Conservation (phyloP, 2,113 vertebrate species). For the Dinomys branickii region DNA sequence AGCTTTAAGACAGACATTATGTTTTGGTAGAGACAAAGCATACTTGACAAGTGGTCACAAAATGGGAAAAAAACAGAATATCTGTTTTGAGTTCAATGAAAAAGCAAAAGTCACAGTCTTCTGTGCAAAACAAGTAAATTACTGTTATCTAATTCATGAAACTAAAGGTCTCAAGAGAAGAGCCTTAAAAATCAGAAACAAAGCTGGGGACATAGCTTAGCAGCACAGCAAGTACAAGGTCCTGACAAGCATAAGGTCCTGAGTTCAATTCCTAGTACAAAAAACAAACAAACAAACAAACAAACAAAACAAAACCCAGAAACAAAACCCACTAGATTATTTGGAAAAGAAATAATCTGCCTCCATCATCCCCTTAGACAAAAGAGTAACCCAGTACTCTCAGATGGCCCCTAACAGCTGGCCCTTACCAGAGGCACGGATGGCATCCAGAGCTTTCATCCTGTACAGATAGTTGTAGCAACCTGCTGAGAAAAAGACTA, state of each 20-base stretch:
- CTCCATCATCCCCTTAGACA: not conserved
- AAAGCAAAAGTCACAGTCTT: not conserved
- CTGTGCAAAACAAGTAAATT: conserved; percentile 32
- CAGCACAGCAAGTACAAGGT: too few species aligned
- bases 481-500: conserved; percentile 82
- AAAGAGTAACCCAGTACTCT: conserved; percentile 11
- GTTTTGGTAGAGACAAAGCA: not conserved
- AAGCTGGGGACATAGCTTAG: too few species aligned
- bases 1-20: conserved; percentile 5
- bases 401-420: not conserved
- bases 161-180: not conserved
- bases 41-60: not conserved
- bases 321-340: not conserved
- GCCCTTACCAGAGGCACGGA: conserved; percentile 90
- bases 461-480: conserved; percentile 94
- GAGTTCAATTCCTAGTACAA: too few species aligned
- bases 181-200: not conserved
- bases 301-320: too few species aligned
- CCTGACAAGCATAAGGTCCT: too few species aligned
- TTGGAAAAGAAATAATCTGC: not conserved
- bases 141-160: not conserved
- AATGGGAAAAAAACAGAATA: not conserved
- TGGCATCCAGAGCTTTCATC: conserved; percentile 96
- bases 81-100: not conserved
- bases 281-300: too few species aligned